Evolutionary conservation across 1,140 invertebrate species (phyloP).

Genomic region (Drosophila kohkoa): DNA sequence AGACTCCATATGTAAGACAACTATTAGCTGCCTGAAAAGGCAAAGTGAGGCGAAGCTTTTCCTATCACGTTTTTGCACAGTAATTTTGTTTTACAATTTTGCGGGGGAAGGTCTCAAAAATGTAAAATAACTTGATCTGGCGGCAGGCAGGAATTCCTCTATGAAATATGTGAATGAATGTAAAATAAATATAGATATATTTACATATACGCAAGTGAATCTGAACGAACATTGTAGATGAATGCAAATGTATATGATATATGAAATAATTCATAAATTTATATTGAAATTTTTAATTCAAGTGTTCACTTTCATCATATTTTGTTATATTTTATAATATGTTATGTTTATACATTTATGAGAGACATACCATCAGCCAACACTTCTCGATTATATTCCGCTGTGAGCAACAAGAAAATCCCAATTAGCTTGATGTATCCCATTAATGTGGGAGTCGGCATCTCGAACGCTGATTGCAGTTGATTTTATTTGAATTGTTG

Average conservation of each 20-base stretch:
- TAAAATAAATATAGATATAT: neutral
- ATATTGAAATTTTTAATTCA: neutral
- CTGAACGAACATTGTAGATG: too few species aligned
- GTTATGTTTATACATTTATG: neutral
- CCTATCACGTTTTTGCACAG: constrained; percentile 6
- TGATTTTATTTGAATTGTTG: neutral
- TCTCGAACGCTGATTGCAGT: neutral
- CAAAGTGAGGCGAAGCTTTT: too few species aligned
- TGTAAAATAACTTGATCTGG: neutral
- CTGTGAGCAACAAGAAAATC: neutral
- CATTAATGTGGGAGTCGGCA: constrained; percentile 4
- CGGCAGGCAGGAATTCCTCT: neutral
- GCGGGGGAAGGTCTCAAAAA: constrained; percentile 2
- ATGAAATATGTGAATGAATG: neutral
- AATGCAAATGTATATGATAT: too few species aligned
- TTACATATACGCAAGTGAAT: neutral
- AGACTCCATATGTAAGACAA: neutral
- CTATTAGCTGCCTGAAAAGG: too few species aligned
- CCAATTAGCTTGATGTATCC: neutral
- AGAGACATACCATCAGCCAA: constrained; percentile 4
- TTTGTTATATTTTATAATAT: neutral
- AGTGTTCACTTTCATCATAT: neutral
- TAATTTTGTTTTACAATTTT: neutral
- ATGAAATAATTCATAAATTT: too few species aligned
- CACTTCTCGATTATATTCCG: neutral